phyloP scores from a whole-genome alignment of 2,888 invertebrate species.

The Agrilus biguttatus region DNA sequence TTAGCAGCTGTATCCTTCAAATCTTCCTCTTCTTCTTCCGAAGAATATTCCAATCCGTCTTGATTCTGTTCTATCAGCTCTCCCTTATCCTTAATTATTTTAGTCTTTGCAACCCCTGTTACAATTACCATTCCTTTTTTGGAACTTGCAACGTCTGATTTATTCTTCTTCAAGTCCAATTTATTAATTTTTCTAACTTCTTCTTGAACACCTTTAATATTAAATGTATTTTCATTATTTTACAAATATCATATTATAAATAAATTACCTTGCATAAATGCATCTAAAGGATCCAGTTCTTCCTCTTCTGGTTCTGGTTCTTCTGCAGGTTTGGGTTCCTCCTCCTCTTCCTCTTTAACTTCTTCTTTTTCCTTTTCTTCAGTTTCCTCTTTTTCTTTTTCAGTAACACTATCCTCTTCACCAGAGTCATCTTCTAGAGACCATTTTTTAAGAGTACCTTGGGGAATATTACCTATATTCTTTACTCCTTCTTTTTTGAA shows the following conservation, averaged over 20 bases:
- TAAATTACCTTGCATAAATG: slow-evolving; percentile 74
- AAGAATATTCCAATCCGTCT: slow-evolving; percentile 93
- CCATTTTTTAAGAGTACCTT: slow-evolving; percentile 66
- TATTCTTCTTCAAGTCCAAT: slow-evolving; percentile 42
- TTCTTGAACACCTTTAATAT: slow-evolving; percentile 40
- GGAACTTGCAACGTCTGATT: slow-evolving; percentile 25
- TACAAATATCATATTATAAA: background rate
- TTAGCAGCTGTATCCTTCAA: slow-evolving; percentile 81
- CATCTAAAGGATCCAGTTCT: slow-evolving; percentile 92
- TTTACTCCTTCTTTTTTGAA: slow-evolving; percentile 63
- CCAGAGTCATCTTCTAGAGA: slow-evolving; percentile 93
- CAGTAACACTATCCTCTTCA: slow-evolving; percentile 54
- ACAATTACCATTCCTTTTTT: slow-evolving; percentile 61
- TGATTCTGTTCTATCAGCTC: slow-evolving; percentile 99
- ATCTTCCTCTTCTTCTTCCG: slow-evolving; percentile 92
- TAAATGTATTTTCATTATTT: too few relatives aligned
- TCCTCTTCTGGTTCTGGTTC: slow-evolving; percentile 44
- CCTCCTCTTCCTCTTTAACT: slow-evolving; percentile 12
- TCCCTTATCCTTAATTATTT: slow-evolving; percentile 70
- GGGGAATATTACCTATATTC: slow-evolving; percentile 36
- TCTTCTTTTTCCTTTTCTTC: slow-evolving; percentile 11
- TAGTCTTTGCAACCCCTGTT: slow-evolving; percentile 73
- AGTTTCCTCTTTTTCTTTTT: slow-evolving; percentile 18
- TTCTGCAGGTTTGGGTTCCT: slow-evolving; percentile 21
- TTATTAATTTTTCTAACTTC: slow-evolving; percentile 73